phyloP scores from a whole-genome alignment of 1,140 invertebrate genomes.

The Atta cephalotes region DNA sequence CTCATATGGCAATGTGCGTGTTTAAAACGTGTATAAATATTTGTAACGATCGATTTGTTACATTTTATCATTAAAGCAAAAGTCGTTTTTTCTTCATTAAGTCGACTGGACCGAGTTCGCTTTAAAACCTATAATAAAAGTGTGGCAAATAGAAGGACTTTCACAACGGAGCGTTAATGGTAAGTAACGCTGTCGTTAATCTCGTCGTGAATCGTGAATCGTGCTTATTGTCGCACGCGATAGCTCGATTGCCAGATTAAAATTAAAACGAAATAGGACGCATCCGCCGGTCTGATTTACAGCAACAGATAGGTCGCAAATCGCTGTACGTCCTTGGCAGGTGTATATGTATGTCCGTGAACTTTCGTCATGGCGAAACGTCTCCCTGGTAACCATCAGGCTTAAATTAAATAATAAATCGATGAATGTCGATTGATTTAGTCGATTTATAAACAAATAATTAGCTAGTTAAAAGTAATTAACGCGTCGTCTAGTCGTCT shows the following conservation, averaged over 20 bases:
- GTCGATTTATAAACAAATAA: constrained; percentile 41
- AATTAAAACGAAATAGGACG: constrained; percentile 31
- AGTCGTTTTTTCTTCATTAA: constrained; percentile 10
- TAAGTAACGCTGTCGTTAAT: constrained; percentile 19
- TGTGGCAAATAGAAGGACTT: constrained; percentile 25
- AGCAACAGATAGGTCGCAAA: constrained; percentile 41
- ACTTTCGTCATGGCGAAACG: constrained; percentile 50
- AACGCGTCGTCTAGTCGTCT: constrained; percentile 23
- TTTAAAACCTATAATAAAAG: constrained; percentile 21
- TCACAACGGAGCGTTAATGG: not conserved
- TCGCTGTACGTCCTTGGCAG: constrained; percentile 39
- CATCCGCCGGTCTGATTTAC: constrained; percentile 14
- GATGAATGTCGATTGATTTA: constrained; percentile 63
- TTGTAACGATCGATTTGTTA: constrained; percentile 8
- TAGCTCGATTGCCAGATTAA: constrained; percentile 12
- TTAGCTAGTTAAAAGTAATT: constrained; percentile 65
- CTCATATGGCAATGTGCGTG: not conserved
- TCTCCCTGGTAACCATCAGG: not conserved
- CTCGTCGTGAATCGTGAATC: not conserved
- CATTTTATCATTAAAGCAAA: constrained; percentile 20
- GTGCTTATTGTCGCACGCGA: not conserved
- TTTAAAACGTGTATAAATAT: constrained; percentile 1
- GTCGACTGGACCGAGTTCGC: not conserved
- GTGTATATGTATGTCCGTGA: constrained; percentile 52
- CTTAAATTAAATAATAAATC: constrained; percentile 62